These are phyloP conservation scores for Scrobipalpa atriplicella DNA, from an alignment of 2,888 invertebrate genomes.

Conservation along the genomic window DNA sequence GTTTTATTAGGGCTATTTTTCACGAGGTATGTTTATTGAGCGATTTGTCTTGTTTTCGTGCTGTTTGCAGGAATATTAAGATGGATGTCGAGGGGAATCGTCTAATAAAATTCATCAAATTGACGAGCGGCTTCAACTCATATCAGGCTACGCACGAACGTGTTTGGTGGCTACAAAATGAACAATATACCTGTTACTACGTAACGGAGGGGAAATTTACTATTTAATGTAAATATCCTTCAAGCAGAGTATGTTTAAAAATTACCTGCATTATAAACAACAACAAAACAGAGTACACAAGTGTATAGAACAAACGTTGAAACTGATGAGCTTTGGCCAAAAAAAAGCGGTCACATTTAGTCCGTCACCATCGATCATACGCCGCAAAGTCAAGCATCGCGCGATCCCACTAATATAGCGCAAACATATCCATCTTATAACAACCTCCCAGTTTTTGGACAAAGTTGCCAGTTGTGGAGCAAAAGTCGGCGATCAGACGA, in stretches of 20 bases:
- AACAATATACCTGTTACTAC: no score
- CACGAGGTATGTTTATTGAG: slow-evolving; percentile 12
- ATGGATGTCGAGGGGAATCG: background rate
- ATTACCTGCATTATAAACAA: no score
- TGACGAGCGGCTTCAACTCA: background rate
- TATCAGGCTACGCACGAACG: background rate
- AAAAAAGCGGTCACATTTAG: slow-evolving; percentile 9
- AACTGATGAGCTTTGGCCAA: background rate
- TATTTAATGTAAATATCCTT: no score
- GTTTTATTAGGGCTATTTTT: background rate
- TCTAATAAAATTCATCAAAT: background rate
- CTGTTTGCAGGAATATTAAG: background rate
- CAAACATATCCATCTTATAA: slow-evolving; percentile 23
- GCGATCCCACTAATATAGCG: background rate
- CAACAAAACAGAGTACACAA: no score
- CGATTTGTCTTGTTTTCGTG: background rate
- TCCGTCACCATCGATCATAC: slow-evolving; percentile 8
- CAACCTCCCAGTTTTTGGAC: slow-evolving; percentile 18
- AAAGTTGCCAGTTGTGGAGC: slow-evolving; percentile 23
- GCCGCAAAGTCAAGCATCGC: slow-evolving; percentile 16
- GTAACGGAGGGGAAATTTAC: no score
- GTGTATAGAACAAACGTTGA: background rate
- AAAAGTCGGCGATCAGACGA: slow-evolving; percentile 15
- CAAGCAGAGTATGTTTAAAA: no score
- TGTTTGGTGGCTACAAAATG: background rate